A percentile compares a stretch with the other conserved stretches of the same genome.
Conservation (phyloP, 2,113 vertebrate genomes). For the Machaerirhynchus nigripectus region DNA sequence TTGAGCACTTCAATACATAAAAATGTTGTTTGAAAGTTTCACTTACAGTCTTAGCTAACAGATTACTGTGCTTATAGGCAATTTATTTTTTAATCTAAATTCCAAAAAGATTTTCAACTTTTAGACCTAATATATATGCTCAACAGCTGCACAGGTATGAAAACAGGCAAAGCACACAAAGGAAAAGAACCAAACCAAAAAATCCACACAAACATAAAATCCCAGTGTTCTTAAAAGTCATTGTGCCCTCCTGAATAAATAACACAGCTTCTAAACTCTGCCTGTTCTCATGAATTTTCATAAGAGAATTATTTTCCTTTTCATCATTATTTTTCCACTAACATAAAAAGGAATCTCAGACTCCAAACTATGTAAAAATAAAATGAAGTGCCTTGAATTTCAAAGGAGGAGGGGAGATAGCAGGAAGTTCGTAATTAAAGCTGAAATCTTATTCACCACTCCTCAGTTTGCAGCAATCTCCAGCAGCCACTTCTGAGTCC, state of each 20-base stretch:
- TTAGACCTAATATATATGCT: not conserved
- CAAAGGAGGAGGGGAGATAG: not conserved
- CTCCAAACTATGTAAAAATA: conserved; percentile 7
- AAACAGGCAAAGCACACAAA: not conserved
- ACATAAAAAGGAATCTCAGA: conserved; percentile 51
- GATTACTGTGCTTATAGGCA: not conserved
- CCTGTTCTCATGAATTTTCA: conserved; percentile 57
- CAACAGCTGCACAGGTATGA: not conserved
- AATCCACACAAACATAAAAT: not conserved
- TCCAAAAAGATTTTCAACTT: conserved; percentile 1
- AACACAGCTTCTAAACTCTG: conserved; percentile 20
- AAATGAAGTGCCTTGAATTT: conserved; percentile 32
- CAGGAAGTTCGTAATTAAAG: conserved; percentile 32
- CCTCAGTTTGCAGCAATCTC: not conserved
- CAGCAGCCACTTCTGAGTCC: not conserved
- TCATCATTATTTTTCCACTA: conserved; percentile 30
- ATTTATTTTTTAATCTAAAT: not conserved
- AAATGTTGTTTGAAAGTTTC: not conserved
- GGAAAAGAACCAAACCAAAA: not conserved
- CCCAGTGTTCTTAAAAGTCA: not conserved
- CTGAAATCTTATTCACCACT: not conserved
- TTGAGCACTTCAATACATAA: not conserved
- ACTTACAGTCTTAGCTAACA: not conserved
- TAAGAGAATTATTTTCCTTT: conserved; percentile 54
- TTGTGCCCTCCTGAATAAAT: conserved; percentile 26